These are phyloP conservation scores for Cyprinella venusta DNA, from an alignment of 2,797 vertebrate species.

Conservation along the genomic window DNA sequence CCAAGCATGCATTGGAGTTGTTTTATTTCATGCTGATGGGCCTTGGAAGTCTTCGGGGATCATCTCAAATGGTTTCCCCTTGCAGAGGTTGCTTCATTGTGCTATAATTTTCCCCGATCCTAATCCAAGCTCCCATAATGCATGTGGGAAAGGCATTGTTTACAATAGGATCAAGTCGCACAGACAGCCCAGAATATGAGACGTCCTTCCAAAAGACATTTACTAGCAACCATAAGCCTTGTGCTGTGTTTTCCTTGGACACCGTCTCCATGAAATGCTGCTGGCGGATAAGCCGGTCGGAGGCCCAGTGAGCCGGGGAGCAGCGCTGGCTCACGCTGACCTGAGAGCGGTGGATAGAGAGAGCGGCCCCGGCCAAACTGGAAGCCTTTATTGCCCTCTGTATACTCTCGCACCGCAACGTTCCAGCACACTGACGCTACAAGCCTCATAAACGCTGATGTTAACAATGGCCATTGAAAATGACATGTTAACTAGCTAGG, in stretches of 20 bases:
- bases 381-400: slow-evolving; percentile 56
- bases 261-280: slow-evolving; percentile 64
- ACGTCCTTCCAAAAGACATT: slow-evolving; percentile 72
- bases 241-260: slow-evolving; percentile 76
- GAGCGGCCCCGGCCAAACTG: slow-evolving; percentile 55
- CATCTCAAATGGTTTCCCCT: slow-evolving; percentile 39
- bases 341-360: slow-evolving; percentile 61
- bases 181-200: slow-evolving; percentile 61
- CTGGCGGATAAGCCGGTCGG: slow-evolving; percentile 63
- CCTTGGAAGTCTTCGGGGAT: background rate
- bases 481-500: slow-evolving; percentile 55
- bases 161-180: slow-evolving; percentile 66
- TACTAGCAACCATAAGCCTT: slow-evolving; percentile 68
- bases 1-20: slow-evolving; percentile 9
- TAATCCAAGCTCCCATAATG: slow-evolving; percentile 62
- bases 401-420: slow-evolving; percentile 52
- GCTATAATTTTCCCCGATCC: slow-evolving; percentile 54
- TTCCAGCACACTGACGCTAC: slow-evolving; percentile 62
- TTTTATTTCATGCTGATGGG: slow-evolving; percentile 7
- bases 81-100: slow-evolving; percentile 47
- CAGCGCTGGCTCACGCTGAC: slow-evolving; percentile 59
- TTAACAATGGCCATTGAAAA: slow-evolving; percentile 61
- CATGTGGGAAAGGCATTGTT: slow-evolving; percentile 72
- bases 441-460: slow-evolving; percentile 65
- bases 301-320: slow-evolving; percentile 59